Conservation (phyloP, 2,797 vertebrate species). For the Steatocranus sp. region DNA sequence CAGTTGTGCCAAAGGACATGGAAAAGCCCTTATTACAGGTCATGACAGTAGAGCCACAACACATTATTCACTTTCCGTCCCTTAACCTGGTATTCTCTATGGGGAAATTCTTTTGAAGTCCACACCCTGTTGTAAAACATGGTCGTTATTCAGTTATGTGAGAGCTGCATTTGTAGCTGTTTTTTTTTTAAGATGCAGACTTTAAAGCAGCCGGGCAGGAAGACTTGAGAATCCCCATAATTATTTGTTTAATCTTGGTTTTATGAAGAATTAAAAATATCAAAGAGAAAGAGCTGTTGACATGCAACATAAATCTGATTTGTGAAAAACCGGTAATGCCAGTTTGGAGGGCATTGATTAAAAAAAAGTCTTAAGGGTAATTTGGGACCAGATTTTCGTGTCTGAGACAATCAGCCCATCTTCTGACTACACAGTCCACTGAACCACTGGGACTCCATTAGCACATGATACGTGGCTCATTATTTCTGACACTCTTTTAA, state of each 20-base stretch:
- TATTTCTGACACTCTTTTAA: conserved; percentile 62
- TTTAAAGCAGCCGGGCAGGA: neutral
- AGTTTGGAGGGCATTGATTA: neutral
- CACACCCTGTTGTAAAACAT: conserved; percentile 60
- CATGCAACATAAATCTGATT: neutral
- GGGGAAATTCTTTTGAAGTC: conserved; percentile 53
- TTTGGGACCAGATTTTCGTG: neutral
- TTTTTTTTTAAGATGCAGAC: neutral
- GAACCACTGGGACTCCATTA: conserved; percentile 35
- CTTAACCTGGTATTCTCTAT: conserved; percentile 56
- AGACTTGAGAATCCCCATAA: neutral
- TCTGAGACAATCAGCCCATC: conserved; percentile 12
- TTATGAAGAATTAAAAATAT: neutral
- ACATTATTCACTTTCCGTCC: conserved; percentile 62
- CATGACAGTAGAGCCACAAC: conserved; percentile 54
- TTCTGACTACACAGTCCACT: neutral
- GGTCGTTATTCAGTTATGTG: conserved; percentile 60
- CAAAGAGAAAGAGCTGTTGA: neutral
- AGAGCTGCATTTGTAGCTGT: conserved; percentile 25
- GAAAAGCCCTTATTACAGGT: conserved; percentile 68
- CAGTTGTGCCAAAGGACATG: conserved; percentile 59
- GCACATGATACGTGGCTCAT: conserved; percentile 36
- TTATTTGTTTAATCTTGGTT: neutral
- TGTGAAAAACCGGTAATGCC: neutral
- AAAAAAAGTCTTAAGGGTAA: neutral